Evolutionary conservation across 30 jellyfish, hydroid and myxozoan species (phyloP), one percentile per base, ranked within the genome.

Genomic region (Cassiopea andromeda): DNA sequence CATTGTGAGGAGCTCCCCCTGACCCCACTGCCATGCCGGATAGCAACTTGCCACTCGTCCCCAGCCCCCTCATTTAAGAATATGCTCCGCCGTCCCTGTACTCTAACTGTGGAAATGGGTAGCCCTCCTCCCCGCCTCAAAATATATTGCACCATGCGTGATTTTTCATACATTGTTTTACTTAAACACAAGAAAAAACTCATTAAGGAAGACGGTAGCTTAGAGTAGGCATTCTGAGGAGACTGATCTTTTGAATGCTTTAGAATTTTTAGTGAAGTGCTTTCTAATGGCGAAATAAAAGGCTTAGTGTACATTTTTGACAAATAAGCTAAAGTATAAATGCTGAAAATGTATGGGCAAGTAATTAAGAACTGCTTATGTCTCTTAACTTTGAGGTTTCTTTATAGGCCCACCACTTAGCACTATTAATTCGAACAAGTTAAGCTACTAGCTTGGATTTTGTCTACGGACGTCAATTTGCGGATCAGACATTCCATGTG

Each of bases 401-500:
- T 10, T 43, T 70, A 18, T 17, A 16, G 54, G 49, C 15, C 79
- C 79, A 7, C 79, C 79, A 70, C 79, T 70, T 70, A 70, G 79
- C 79, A 19, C 79, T 15, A 43, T 19, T 83, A 72, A 83, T 83
- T 54, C 85, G 60, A 70, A 59, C 15, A 54, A 73, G 73, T 7
- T 61, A 58, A 83, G 85, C 66, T 16, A 19, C 60, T 69, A 49
- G 73, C 45, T 46, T 13, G 77, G 6, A 19, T 83, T 18, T 6
- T 71, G 92, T 85, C 85, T 64, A 2, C 60, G 60, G 19, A 38
- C 60, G 87, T 74, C 87, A 48, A 19, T 70, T 18, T 70, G 87
- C 47, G 86, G 84, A 73, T 49, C 69, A 69, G 93, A 72, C 93
- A 58, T 74, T 85, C 80, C 87, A 75, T 16, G 71, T 73, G 75